Evolutionary conservation across 2,797 vertebrate species (phyloP).

Genomic region (Hephaestus fuliginosus): DNA sequence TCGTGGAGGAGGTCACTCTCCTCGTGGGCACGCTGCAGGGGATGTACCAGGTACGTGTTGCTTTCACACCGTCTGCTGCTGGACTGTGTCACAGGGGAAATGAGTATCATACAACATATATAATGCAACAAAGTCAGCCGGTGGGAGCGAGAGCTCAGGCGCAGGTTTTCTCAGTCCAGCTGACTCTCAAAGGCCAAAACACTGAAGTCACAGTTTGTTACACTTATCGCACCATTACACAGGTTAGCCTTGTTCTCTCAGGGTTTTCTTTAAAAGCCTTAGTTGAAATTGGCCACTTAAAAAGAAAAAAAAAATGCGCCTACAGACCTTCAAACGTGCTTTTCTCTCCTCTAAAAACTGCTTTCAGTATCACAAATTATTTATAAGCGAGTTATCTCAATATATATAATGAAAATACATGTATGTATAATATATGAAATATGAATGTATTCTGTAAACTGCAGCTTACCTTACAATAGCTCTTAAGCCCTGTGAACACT

Average conservation of each 20-base stretch:
- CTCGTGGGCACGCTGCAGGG: slow-evolving; percentile 95
- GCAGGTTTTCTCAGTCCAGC: background rate
- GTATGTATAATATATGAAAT: slow-evolving; percentile 24
- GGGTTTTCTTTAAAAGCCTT: slow-evolving; percentile 28
- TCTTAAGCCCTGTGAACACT: slow-evolving; percentile 20
- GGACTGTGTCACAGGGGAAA: slow-evolving; percentile 3
- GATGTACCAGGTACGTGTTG: slow-evolving; percentile 90
- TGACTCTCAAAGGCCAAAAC: slow-evolving; percentile 7
- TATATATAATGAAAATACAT: slow-evolving; percentile 12
- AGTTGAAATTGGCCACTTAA: slow-evolving; percentile 19
- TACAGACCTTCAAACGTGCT: slow-evolving; percentile 30
- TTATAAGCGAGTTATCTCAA: slow-evolving; percentile 25
- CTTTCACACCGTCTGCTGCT: slow-evolving; percentile 1
- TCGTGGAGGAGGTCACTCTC: slow-evolving; percentile 95
- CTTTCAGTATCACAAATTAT: slow-evolving; percentile 45
- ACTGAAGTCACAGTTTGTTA: slow-evolving; percentile 10
- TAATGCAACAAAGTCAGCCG: background rate
- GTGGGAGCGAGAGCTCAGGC: background rate
- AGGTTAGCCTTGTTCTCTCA: slow-evolving; percentile 6
- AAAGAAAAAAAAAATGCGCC: background rate
- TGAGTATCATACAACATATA: slow-evolving; percentile 1
- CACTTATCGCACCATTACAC: slow-evolving; percentile 13
- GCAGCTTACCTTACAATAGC: slow-evolving; percentile 17
- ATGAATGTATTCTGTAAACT: slow-evolving; percentile 21
- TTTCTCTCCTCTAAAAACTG: slow-evolving; percentile 11